phyloP scores from a whole-genome alignment of 2,797 vertebrate genomes.

The Streptopelia turtur region DNA sequence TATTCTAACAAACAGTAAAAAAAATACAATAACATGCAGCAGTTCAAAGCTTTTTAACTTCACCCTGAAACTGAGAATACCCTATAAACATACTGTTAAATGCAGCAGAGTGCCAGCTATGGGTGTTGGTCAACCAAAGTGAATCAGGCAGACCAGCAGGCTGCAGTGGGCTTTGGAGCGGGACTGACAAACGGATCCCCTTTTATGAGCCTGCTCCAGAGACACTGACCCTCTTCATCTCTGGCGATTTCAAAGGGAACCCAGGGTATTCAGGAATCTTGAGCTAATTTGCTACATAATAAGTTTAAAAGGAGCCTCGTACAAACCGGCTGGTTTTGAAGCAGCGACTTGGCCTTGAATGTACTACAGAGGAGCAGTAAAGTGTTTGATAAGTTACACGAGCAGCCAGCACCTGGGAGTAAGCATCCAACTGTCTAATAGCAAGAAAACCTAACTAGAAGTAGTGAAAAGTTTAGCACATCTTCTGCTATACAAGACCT shows the following conservation, averaged over 20 bases:
- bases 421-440: not conserved
- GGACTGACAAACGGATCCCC: slow-evolving; percentile 35
- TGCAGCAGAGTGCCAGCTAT: not conserved
- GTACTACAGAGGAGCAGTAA: slow-evolving; percentile 36
- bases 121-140: not conserved
- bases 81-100: not conserved
- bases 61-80: not conserved
- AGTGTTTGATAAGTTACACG: slow-evolving; percentile 48
- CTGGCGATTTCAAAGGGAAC: slow-evolving; percentile 30
- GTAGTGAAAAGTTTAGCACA: not conserved
- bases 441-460: slow-evolving; percentile 1
- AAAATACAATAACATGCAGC: not conserved
- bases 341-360: slow-evolving; percentile 21
- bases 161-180: slow-evolving; percentile 6
- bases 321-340: slow-evolving; percentile 39
- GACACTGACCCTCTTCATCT: slow-evolving; percentile 18
- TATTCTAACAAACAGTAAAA: slow-evolving; percentile 17
- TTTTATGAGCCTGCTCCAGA: slow-evolving; percentile 35
- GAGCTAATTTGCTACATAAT: slow-evolving; percentile 58
- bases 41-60: not conserved
- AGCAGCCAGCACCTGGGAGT: slow-evolving; percentile 44
- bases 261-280: slow-evolving; percentile 24
- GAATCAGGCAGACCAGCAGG: slow-evolving; percentile 5
- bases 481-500: not conserved
- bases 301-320: slow-evolving; percentile 9